Conservation (phyloP, 2,113 vertebrate species). For the Tyto alba region DNA sequence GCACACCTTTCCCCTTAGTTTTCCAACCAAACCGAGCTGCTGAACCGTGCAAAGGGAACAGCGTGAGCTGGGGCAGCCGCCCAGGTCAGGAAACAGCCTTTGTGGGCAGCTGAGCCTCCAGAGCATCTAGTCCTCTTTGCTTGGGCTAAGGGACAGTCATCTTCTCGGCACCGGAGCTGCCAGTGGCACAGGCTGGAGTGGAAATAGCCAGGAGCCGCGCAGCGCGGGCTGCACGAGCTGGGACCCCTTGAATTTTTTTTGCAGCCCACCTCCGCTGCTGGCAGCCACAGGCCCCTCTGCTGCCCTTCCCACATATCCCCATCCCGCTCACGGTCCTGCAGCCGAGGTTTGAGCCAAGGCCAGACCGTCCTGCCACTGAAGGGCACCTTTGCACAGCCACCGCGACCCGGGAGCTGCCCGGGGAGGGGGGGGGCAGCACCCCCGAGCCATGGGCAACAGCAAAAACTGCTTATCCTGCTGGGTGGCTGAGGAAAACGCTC, state of each 20-base stretch:
- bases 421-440: neutral
- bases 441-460: rapidly evolving
- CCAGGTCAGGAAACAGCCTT: neutral
- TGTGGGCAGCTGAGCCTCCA: neutral
- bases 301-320: neutral
- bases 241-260: neutral
- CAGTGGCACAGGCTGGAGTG: neutral
- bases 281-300: neutral
- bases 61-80: neutral
- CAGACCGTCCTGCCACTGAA: neutral
- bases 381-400: neutral
- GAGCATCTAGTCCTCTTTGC: too few relatives aligned
- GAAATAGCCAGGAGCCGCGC: neutral
- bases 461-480: neutral
- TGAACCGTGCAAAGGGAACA: neutral
- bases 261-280: neutral
- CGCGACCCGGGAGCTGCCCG: rapidly evolving
- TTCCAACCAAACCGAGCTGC: neutral
- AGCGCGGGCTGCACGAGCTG: too few relatives aligned
- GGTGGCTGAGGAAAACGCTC: rapidly evolving
- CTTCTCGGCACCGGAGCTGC: neutral
- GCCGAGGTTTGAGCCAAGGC: neutral
- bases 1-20: neutral
- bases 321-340: neutral
- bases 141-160: neutral